These are phyloP conservation scores for Drosophila mauritiana DNA, from an alignment of 1,140 invertebrate species.

Conservation along the genomic window DNA sequence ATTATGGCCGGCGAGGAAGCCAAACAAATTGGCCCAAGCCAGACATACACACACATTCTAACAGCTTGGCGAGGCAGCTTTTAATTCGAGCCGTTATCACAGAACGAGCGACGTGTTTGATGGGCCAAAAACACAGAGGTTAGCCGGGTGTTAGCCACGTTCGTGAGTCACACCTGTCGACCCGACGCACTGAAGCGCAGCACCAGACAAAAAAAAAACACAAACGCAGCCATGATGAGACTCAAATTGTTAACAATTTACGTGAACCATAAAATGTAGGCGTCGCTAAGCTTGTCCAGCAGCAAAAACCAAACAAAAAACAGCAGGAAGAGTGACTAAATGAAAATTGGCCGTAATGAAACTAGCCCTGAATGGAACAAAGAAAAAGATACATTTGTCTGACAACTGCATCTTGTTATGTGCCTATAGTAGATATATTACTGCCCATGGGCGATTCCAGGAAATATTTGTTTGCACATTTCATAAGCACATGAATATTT, in stretches of 20 bases:
- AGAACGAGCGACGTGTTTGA: constrained; percentile 58
- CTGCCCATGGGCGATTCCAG: constrained; percentile 1
- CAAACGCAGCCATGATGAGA: constrained; percentile 51
- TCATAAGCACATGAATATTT: constrained; percentile 7
- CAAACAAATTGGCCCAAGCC: constrained; percentile 47
- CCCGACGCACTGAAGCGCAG: constrained; percentile 50
- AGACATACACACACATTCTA: constrained; percentile 18
- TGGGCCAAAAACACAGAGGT: constrained; percentile 71
- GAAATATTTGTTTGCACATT: constrained; percentile 8
- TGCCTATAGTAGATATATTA: constrained; percentile 11
- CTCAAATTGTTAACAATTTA: constrained; percentile 60
- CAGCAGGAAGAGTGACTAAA: constrained; percentile 29
- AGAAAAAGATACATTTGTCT: constrained; percentile 6
- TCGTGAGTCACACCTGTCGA: constrained; percentile 72
- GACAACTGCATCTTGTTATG: not conserved
- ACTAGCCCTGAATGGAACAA: constrained; percentile 38
- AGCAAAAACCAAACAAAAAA: not conserved
- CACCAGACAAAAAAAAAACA: constrained; percentile 13
- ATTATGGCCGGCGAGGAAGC: constrained; percentile 59
- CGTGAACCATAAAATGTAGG: constrained; percentile 68
- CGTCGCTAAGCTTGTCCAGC: constrained; percentile 32
- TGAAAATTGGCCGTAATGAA: constrained; percentile 25
- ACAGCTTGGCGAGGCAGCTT: constrained; percentile 12
- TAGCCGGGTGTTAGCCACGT: constrained; percentile 72
- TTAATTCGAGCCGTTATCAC: constrained; percentile 57